Evolutionary conservation across 2,888 invertebrate genomes (phyloP), one percentile per base, ranked within the genome.

Genomic region (Drosophila mulleri): DNA sequence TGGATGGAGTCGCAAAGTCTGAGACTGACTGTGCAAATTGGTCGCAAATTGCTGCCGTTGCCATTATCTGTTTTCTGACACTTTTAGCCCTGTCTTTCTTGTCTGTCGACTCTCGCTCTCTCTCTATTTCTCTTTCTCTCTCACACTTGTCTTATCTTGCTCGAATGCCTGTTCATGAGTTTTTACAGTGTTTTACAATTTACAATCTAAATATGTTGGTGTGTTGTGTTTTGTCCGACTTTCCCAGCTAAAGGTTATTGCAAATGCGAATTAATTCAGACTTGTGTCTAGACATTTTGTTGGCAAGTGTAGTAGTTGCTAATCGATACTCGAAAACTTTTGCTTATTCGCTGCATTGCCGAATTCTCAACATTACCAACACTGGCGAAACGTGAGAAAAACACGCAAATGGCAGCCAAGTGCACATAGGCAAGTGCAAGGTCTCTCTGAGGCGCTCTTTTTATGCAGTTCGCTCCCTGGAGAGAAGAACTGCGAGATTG

Each of bases 361-460:
- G 64, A 77, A 77, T 61, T 64, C 57, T 47, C 16, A 18, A 62
- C 70, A 73, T 66, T 67, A 66, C 75, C 71, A 73, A 67, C 67
- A 58, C 53, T 63, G 23, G 64, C 58, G 48, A 47, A 77, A 57
- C 64, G 54, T 67, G 70, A 67, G 63, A 67, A 61, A 26, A 58
- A 35, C 71, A 65, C 54, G 66, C 74, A 62, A 69, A 62, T 64
- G 68, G 64, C 61, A 67, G 45, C 45, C 57, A 62, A 74, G 62
- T 71, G 57, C 48, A 63, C 41, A 39, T 48, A 62, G 58, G 74
- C 84, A 84, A 84, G 84, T 84, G 84, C 84, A 88, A 84, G 84
- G 84, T 84, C 88, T 83, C 52, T 20, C 59, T 53, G 35, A 12
- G 18, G 37, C 20, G 39, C 58, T 62, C 26, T 41, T 39, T 29